phyloP scores from a whole-genome alignment of 2,113 vertebrate genomes.

The Boleophthalmus pectinirostris region DNA sequence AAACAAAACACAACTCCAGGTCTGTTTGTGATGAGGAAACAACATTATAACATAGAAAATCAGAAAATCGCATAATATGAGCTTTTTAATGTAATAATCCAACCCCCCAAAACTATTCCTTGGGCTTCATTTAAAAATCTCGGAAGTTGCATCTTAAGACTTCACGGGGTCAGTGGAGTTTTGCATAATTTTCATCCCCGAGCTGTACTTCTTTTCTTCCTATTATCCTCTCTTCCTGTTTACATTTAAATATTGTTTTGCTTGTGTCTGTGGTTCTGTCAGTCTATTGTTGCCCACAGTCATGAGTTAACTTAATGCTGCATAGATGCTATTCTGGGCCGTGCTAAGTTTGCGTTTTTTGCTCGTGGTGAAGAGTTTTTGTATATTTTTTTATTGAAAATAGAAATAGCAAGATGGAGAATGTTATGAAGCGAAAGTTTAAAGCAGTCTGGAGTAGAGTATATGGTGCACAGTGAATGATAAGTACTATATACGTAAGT shows the following conservation, averaged over 20 bases:
- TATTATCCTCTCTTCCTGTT: not conserved
- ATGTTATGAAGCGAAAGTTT: not conserved
- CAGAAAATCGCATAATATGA: no score
- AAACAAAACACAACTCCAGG: no score
- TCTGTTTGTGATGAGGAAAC: no score
- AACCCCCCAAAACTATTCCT: not conserved
- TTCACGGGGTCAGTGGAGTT: constrained; percentile 30
- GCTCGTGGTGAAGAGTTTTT: not conserved
- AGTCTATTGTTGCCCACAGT: constrained; percentile 7
- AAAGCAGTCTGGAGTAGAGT: not conserved
- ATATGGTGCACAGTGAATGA: not conserved
- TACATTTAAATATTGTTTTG: constrained; percentile 23
- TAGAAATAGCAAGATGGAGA: not conserved
- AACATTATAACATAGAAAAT: no score
- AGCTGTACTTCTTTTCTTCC: constrained; percentile 9
- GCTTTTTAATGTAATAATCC: not conserved
- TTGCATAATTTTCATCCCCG: constrained; percentile 4
- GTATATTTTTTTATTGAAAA: not conserved
- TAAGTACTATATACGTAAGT: no score
- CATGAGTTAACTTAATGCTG: constrained; percentile 9
- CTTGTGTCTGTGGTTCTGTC: not conserved
- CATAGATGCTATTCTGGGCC: constrained; percentile 7
- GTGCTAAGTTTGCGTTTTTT: not conserved
- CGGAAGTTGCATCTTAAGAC: constrained; percentile 18
- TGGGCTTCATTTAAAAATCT: constrained; percentile 11